These are phyloP conservation scores for Amphimallon solstitiale DNA, from an alignment of 2,888 invertebrate species.

Conservation along the genomic window DNA sequence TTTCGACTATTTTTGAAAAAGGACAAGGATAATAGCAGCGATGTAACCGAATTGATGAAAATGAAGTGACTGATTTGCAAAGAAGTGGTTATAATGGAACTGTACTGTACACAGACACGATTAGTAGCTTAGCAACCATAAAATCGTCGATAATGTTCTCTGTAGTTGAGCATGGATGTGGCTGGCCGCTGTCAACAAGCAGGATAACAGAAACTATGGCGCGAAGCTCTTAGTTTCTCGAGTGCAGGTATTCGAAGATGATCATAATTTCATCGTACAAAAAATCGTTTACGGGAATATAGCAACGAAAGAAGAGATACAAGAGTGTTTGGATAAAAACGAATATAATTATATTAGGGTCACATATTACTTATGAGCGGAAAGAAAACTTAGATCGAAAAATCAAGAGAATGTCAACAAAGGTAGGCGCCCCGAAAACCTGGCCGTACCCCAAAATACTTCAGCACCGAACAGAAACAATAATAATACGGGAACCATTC, in stretches of 20 bases:
- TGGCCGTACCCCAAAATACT: constrained; percentile 58
- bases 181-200: constrained; percentile 70
- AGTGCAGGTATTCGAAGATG: constrained; percentile 90
- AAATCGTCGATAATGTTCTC: too few species aligned
- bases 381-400: constrained; percentile 85
- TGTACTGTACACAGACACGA: too few species aligned
- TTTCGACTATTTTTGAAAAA: too few species aligned
- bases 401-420: constrained; percentile 71
- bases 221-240: constrained; percentile 86
- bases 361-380: constrained; percentile 96
- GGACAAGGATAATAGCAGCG: too few species aligned
- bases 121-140: too few species aligned
- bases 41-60: too few species aligned
- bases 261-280: constrained; percentile 90
- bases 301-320: constrained; percentile 92
- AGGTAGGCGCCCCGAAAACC: constrained; percentile 59
- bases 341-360: constrained; percentile 99
- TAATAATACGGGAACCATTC: constrained; percentile 49
- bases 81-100: too few species aligned
- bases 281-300: constrained; percentile 97
- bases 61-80: too few species aligned
- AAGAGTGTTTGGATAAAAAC: constrained; percentile 93
- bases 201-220: constrained; percentile 65
- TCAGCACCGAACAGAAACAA: constrained; percentile 54
- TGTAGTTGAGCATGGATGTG: too few species aligned